Evolutionary conservation across 2,888 invertebrate species (phyloP), one percentile per base, ranked within the genome.

Genomic region (Metacarcinus magister): DNA sequence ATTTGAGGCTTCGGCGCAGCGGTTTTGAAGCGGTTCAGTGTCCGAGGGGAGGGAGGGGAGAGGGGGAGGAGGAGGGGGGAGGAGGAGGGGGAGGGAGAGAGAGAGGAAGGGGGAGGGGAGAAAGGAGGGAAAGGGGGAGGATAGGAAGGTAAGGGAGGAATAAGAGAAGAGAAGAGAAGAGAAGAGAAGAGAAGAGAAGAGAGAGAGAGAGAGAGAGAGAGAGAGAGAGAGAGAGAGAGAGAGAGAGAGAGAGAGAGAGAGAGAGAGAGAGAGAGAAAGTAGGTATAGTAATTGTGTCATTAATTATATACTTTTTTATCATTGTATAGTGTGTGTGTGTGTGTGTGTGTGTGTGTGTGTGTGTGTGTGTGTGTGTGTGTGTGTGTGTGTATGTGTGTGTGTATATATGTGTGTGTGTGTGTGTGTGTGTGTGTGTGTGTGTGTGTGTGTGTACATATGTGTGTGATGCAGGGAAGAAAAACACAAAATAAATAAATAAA

Each of bases 71-170:
- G n/a, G n/a, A 10, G 28, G 4, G 28, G 28, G 28, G 28, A 19
- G 92, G n/a, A 92, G 28, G 39, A 28, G 44, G 23, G 44, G 16
- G 44, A 23, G 46, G n/a, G 23, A n/a, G 44, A n/a, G n/a, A 44
- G 43, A 82, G 44, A 39, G n/a, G 82, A 67, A 75, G 94, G 75
- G 19, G 43, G 16, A 67, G 39, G 44, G 32, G 60, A 7, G 82
- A 75, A 43, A 43, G 28, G 44, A 46, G 54, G 46, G n/a, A 82
- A 44, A 82, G 39, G 44, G 44, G 46, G 44, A 44, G 28, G 13
- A 82, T 46, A 43, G 46, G 44, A 94, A n/a, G 28, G 44, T 46
- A 75, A 28, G 82, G 44, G n/a, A 82, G 46, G 94, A 94, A 43
- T 44, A 39, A 48, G 43, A 91, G 43, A n/a, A 4, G 46, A 46